Conservation (phyloP, 2,113 vertebrate species). For the Procavia capensis region DNA sequence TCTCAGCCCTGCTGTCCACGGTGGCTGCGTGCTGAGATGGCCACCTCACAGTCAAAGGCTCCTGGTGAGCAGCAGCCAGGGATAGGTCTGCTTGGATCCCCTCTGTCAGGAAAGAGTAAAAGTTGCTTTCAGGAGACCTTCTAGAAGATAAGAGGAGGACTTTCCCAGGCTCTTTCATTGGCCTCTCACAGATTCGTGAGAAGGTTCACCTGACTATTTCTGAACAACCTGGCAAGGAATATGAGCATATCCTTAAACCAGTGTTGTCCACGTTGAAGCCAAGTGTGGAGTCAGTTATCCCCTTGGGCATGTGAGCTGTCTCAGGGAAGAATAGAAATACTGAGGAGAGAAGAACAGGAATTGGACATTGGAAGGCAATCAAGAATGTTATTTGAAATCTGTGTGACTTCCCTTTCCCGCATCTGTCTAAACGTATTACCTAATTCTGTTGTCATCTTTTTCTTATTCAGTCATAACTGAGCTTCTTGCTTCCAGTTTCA, state of each 20-base stretch:
- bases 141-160: conserved; percentile 2
- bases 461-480: background rate
- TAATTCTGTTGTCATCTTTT: background rate
- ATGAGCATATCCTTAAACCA: background rate
- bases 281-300: background rate
- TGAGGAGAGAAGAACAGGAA: background rate
- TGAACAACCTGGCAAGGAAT: background rate
- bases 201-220: background rate
- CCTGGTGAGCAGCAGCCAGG: background rate
- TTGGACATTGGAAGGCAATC: background rate
- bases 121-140: background rate
- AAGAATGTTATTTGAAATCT: conserved; percentile 36
- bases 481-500: background rate
- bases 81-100: background rate
- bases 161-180: background rate
- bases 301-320: background rate
- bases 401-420: background rate
- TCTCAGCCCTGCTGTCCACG: background rate
- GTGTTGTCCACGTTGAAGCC: background rate
- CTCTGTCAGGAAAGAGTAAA: background rate
- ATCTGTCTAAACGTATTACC: background rate
- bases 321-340: background rate
- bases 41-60: background rate
- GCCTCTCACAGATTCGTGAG: background rate
- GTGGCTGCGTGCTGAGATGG: background rate